phyloP scores from a whole-genome alignment of 2,888 invertebrate genomes.

The Heteromurus nitidus region DNA sequence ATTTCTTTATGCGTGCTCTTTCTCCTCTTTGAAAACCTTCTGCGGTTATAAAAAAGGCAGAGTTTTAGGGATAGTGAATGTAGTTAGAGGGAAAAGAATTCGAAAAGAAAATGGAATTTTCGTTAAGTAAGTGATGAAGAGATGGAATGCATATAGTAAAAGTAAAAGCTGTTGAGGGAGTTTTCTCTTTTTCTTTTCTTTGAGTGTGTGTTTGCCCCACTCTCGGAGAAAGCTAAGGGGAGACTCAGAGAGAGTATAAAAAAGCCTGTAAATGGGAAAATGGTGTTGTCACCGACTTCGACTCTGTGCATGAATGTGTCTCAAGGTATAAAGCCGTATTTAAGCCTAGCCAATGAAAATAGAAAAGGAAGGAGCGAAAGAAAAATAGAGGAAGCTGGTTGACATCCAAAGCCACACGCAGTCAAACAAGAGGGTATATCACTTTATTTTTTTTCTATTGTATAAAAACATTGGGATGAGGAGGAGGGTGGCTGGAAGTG shows the following conservation, averaged over 20 bases:
- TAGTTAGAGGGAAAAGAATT: no score
- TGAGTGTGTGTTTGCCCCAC: neutral
- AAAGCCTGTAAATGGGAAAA: conserved; percentile 57
- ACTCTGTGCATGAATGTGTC: conserved; percentile 13
- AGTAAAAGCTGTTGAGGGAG: conserved; percentile 30
- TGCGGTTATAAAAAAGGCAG: no score
- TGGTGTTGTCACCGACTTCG: conserved; percentile 58
- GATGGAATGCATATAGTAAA: conserved; percentile 40
- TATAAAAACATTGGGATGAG: neutral
- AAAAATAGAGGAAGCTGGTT: conserved; percentile 43
- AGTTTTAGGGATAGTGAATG: no score
- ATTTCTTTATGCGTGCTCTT: no score
- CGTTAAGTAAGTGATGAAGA: conserved; percentile 11
- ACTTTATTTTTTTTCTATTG: neutral
- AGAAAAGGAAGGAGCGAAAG: conserved; percentile 36
- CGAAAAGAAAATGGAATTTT: conserved; percentile 40
- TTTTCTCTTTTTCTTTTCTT: neutral
- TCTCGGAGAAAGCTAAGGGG: neutral
- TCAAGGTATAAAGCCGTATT: conserved; percentile 33
- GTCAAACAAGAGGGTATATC: conserved; percentile 26
- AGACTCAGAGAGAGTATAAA: conserved; percentile 14
- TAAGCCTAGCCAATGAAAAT: conserved; percentile 54
- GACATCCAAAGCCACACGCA: conserved; percentile 28
- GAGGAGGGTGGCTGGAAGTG: conserved; percentile 5
- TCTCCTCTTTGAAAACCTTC: no score